Evolutionary conservation across 2,888 invertebrate genomes (phyloP), one percentile per base, ranked within the genome.

Genomic region (Tenthredo scrophulariae): DNA sequence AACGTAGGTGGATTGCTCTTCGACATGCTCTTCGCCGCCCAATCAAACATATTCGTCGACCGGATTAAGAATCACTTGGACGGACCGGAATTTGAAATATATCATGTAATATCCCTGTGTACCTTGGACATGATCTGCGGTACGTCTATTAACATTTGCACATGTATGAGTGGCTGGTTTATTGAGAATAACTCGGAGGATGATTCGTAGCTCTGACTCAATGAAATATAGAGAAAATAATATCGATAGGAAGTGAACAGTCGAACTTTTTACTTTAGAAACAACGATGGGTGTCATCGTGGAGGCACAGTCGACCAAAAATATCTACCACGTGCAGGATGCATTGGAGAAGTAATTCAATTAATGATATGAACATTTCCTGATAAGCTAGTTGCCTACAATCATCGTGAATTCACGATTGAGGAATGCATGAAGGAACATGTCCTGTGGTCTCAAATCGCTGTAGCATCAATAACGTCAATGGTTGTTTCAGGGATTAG

Each of bases 211-310:
- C 43, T 43, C 10, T 2, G 43, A 43, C 10, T 43, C 1, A 37
- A 37, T 37, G 9, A 0, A 10, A 43, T 43, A 10, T 43, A 43
- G 43, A 10, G 0, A 43, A 43, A 43, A 43, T 43, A 43, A 9
- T 1, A 43, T 43, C 10, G 10, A 9, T 6, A 6, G 37, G 7
- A 6, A 37, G 37, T 37, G 37, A 37, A 37, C 37, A 10, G 10
- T 43, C 9, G 43, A 43, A 43, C 2, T 29, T 9, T 22, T 85
- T 85, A 77, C n/a, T 92, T 90, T 86, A 96, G 96, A 97, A 91
- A 96, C 96, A 1, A 96, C 96, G 0, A 96, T 97, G 97, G 97
- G 97, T 0, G 94, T 95, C 85, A 94, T 94, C 74, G 95, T 96
- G 91, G 94, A 95, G 85, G 95, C 95, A 0, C 95, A 95, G 89